A percentile compares a stretch with the other conserved stretches of the same genome.
Conservation (phyloP, 1,140 invertebrate genomes). For the Xylocopa sonorina region DNA sequence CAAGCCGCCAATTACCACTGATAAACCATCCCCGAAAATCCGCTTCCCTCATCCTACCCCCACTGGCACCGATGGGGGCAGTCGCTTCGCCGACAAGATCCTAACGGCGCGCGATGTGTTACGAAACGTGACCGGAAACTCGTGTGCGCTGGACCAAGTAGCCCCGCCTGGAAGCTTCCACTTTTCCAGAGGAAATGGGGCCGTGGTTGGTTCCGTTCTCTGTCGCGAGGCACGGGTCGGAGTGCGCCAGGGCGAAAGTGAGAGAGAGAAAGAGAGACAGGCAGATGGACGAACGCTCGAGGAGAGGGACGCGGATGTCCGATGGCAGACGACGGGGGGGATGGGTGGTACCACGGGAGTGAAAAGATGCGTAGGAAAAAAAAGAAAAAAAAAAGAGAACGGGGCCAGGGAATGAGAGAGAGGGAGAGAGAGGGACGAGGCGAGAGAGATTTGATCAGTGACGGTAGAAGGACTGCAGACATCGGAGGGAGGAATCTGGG, state of each 20-base stretch:
- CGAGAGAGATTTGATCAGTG: slow-evolving; percentile 54
- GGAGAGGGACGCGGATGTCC: background rate
- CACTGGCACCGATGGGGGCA: too few species aligned
- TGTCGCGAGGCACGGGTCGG: background rate
- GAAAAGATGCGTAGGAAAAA: slow-evolving; percentile 42
- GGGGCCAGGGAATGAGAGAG: slow-evolving; percentile 35
- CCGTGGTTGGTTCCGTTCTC: slow-evolving; percentile 32
- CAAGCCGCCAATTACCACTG: slow-evolving; percentile 41
- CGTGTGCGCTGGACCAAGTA: slow-evolving; percentile 56
- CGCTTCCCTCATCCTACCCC: background rate
- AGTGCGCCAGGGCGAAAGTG: background rate
- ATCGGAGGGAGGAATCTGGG: slow-evolving; percentile 38
- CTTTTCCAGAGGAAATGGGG: slow-evolving; percentile 69
- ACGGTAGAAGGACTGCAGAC: slow-evolving; percentile 35
- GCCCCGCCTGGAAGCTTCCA: slow-evolving; percentile 68
- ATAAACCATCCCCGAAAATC: slow-evolving; percentile 43
- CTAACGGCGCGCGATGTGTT: slow-evolving; percentile 6
- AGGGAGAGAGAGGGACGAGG: slow-evolving; percentile 49
- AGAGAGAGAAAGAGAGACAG: background rate
- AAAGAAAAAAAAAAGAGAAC: too few species aligned
- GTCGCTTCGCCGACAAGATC: slow-evolving; percentile 18
- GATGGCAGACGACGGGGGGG: background rate
- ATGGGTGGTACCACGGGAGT: background rate
- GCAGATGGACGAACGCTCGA: background rate
- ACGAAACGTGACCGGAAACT: slow-evolving; percentile 57